Conservation (phyloP, 2,113 vertebrate species). For the Actinemys pallida region DNA sequence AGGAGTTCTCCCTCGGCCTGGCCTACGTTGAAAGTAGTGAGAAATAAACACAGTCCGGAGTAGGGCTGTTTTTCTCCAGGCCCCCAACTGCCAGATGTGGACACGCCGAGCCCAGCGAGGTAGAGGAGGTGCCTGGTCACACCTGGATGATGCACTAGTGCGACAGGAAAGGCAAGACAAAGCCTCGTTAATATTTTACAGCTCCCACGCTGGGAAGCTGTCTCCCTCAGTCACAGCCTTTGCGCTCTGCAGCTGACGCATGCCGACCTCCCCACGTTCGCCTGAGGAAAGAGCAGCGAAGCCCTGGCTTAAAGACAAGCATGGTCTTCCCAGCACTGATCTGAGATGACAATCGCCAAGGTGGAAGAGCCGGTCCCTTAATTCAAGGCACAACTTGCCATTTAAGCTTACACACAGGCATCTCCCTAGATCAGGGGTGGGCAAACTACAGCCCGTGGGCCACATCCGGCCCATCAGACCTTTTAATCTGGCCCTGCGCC, state of each 20-base stretch:
- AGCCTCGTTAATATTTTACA: rapidly evolving
- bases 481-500: no score
- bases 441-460: no score
- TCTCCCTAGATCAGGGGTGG: not conserved
- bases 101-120: not conserved
- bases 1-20: not conserved
- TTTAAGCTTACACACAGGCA: not conserved
- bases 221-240: not conserved
- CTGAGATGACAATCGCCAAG: no score
- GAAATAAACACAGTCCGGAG: not conserved
- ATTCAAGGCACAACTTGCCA: not conserved
- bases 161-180: constrained; percentile 1
- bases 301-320: not conserved
- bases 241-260: not conserved
- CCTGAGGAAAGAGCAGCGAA: not conserved
- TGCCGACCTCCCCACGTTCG: not conserved
- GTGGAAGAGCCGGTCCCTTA: not conserved
- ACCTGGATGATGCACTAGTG: not conserved
- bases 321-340: not conserved
- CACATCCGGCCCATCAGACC: no score
- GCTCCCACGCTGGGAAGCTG: constrained; percentile 7
- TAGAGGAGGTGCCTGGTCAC: not conserved
- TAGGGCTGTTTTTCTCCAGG: not conserved
- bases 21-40: not conserved
- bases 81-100: no score